Evolutionary conservation across 1,140 invertebrate genomes (phyloP).

Genomic region (Drosophila pachea): DNA sequence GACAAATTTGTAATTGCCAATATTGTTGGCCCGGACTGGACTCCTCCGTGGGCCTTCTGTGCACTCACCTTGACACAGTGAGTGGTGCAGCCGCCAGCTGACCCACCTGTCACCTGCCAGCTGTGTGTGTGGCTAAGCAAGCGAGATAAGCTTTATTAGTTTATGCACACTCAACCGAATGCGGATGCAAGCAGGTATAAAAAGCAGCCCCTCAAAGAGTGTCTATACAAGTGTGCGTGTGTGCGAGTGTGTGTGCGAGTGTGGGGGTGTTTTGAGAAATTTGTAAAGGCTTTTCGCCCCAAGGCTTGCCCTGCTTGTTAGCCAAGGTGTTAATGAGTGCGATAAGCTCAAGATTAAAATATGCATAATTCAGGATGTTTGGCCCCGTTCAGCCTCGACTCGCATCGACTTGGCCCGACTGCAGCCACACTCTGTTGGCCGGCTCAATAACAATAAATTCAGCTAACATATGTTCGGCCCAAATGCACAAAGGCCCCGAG

Average conservation of each 20-base stretch:
- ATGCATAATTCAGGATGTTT: slow-evolving; percentile 71
- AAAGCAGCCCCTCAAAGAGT: slow-evolving; percentile 35
- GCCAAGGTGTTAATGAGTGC: slow-evolving; percentile 68
- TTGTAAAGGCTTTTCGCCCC: slow-evolving; percentile 52
- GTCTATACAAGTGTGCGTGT: background rate
- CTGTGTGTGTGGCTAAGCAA: slow-evolving; percentile 27
- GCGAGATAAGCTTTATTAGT: slow-evolving; percentile 72
- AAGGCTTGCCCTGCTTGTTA: slow-evolving; percentile 23
- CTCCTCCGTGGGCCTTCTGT: background rate
- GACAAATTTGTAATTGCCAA: slow-evolving; percentile 68
- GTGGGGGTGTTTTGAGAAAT: slow-evolving; percentile 19
- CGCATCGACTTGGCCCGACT: background rate
- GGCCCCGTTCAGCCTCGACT: slow-evolving; percentile 19
- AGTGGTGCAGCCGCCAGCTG: slow-evolving; percentile 30
- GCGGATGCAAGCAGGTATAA: slow-evolving; percentile 17
- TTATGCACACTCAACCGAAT: slow-evolving; percentile 43
- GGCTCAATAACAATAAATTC: slow-evolving; percentile 46
- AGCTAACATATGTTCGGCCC: slow-evolving; percentile 39
- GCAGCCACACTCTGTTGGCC: background rate
- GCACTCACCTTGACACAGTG: slow-evolving; percentile 64
- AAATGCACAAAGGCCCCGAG: slow-evolving; percentile 19
- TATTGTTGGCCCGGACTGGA: slow-evolving; percentile 34
- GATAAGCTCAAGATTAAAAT: slow-evolving; percentile 75
- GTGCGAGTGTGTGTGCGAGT: background rate
- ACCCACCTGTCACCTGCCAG: background rate